Evolutionary conservation across 2,888 invertebrate genomes (phyloP).

Genomic region (Cinara cedri): DNA sequence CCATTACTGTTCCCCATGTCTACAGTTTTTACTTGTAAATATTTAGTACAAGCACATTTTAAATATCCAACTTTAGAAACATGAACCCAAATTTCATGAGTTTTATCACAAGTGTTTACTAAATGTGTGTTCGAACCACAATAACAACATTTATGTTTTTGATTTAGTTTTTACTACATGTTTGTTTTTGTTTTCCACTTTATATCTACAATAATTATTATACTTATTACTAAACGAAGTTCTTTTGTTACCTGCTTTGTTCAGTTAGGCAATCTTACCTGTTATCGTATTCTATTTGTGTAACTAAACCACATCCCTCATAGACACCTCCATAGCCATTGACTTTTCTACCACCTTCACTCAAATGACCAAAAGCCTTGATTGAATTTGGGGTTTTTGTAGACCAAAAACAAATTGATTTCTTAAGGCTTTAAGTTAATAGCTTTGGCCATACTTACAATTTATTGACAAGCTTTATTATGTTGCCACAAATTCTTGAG

Average conservation of each 20-base stretch:
- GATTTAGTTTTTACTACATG: not conserved
- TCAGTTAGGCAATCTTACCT: not conserved
- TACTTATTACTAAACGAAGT: no score
- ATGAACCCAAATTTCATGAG: not conserved
- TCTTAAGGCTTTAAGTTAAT: not conserved
- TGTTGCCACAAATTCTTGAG: not conserved
- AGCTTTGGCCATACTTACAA: not conserved
- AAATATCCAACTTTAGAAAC: not conserved
- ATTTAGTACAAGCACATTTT: not conserved
- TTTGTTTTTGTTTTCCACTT: not conserved
- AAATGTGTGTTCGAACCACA: conserved; percentile 1
- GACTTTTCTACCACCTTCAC: not conserved
- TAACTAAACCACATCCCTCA: not conserved
- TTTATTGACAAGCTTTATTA: not conserved
- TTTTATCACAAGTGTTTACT: not conserved
- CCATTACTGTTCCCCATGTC: not conserved
- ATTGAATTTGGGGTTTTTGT: not conserved
- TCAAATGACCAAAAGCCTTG: no score
- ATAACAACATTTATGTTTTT: not conserved
- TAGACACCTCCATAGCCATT: not conserved
- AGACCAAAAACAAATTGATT: conserved; percentile 2
- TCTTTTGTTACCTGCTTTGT: not conserved
- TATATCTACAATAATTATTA: conserved; percentile 3
- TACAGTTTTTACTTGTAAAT: not conserved
- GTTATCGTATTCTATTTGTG: no score